A percentile compares a stretch with the other conserved stretches of the same genome.
These are phyloP conservation scores for Drosophila miranda DNA, from an alignment of 1,140 invertebrate genomes.

Conservation along the genomic window DNA sequence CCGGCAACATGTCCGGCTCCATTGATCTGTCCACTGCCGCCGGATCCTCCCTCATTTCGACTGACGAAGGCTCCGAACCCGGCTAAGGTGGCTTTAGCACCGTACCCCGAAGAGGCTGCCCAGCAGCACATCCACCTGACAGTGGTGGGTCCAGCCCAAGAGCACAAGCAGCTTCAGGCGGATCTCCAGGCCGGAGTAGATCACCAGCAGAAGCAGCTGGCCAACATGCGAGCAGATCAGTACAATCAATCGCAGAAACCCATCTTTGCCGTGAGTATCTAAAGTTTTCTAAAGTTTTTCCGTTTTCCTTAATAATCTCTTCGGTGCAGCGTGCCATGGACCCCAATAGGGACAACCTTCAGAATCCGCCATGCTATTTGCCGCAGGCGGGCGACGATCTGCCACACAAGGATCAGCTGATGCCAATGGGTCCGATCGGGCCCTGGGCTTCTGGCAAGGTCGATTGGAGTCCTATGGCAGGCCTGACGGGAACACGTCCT, in stretches of 20 bases:
- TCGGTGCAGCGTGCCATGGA: constrained; percentile 46
- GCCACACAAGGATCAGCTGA: constrained; percentile 78
- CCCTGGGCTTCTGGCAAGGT: constrained; percentile 88
- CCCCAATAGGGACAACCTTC: constrained; percentile 65
- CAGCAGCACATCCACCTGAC: constrained; percentile 38
- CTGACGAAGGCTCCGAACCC: constrained; percentile 24
- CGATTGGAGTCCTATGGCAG: constrained; percentile 87
- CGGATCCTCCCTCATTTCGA: constrained; percentile 34
- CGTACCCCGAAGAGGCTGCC: constrained; percentile 35
- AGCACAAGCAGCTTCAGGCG: constrained; percentile 29
- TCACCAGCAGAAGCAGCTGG: constrained; percentile 54
- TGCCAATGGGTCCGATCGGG: constrained; percentile 83
- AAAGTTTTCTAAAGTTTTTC: background rate
- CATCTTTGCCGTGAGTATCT: constrained; percentile 42
- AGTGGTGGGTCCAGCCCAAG: constrained; percentile 23
- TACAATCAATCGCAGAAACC: constrained; percentile 29
- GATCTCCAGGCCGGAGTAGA: constrained; percentile 55
- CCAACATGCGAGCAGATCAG: constrained; percentile 47
- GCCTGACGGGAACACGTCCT: constrained; percentile 87
- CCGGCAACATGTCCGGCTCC: constrained; percentile 55
- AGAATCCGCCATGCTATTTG: constrained; percentile 83
- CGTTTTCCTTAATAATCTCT: background rate
- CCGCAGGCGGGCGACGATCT: constrained; percentile 84
- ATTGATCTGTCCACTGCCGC: constrained; percentile 43
- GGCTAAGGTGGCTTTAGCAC: constrained; percentile 30